These are phyloP conservation scores for Ennomos quercinarius DNA, from an alignment of 2,888 invertebrate genomes.

Conservation along the genomic window DNA sequence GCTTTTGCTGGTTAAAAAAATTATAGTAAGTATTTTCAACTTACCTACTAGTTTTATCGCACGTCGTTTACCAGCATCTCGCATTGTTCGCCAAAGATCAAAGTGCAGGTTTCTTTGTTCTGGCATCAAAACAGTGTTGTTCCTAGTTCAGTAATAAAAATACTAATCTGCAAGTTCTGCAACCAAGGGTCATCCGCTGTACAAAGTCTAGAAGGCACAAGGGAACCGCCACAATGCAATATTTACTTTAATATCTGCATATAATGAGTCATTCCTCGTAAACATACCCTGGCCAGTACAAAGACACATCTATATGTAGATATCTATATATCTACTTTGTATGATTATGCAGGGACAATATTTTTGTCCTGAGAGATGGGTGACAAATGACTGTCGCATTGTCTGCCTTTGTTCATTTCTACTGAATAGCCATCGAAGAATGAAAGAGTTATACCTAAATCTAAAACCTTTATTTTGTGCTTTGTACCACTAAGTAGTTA, in stretches of 20 bases:
- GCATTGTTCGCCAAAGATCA: too few relatives aligned
- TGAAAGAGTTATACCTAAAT: too few relatives aligned
- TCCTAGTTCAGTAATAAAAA: background rate
- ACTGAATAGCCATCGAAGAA: constrained; percentile 1
- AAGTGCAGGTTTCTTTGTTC: constrained; percentile 3
- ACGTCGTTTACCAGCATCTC: too few relatives aligned
- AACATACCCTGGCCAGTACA: constrained; percentile 21
- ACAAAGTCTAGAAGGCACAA: constrained; percentile 21
- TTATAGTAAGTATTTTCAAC: too few relatives aligned
- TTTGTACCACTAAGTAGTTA: too few relatives aligned
- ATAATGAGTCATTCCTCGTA: constrained; percentile 19
- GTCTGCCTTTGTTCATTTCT: constrained; percentile 31
- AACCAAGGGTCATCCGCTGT: constrained; percentile 7
- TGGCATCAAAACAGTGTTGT: too few relatives aligned
- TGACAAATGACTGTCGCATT: constrained; percentile 31
- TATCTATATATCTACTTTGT: constrained; percentile 19
- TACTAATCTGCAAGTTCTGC: too few relatives aligned
- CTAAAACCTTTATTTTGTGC: too few relatives aligned
- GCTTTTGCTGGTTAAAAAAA: too few relatives aligned
- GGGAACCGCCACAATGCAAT: constrained; percentile 17
- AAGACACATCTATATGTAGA: constrained; percentile 15
- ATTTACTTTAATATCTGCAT: constrained; percentile 27
- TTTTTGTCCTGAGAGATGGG: constrained; percentile 31
- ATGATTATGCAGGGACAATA: constrained; percentile 31
- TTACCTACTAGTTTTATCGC: too few relatives aligned